phyloP scores from a whole-genome alignment of 2,888 invertebrate genomes.

The Caenorhabditis afra region DNA sequence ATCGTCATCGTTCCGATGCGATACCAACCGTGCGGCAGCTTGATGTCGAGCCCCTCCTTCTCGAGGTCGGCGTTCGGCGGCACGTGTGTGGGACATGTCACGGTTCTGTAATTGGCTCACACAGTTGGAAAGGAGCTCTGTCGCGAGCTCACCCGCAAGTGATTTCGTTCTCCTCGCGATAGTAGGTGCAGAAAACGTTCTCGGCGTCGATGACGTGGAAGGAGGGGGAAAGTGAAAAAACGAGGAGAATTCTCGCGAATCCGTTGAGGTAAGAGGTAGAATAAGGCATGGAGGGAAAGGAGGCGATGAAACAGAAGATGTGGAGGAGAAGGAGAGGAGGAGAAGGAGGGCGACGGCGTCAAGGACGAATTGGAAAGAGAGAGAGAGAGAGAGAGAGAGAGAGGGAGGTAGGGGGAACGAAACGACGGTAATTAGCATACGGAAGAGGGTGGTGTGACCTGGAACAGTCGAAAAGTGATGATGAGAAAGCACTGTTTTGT shows the following conservation, averaged over 20 bases:
- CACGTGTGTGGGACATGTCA: conserved; percentile 77
- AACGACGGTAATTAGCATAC: no score
- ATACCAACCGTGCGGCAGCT: conserved; percentile 79
- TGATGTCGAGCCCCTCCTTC: conserved; percentile 76
- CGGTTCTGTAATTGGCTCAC: conserved; percentile 68
- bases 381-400: no score
- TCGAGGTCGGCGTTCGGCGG: conserved; percentile 73
- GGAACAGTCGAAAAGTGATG: no score
- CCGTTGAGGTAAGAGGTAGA: not conserved
- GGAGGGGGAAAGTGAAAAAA: no score
- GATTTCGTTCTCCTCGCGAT: conserved; percentile 78
- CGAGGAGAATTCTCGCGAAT: no score
- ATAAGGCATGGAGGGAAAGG: not conserved
- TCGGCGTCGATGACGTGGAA: conserved; percentile 18
- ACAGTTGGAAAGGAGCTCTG: conserved; percentile 1
- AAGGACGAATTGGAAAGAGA: no score
- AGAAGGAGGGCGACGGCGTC: no score
- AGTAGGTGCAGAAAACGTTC: conserved; percentile 80
- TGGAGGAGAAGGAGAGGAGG: no score
- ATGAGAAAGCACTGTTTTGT: no score
- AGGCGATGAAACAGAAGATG: no score
- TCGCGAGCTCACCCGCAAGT: conserved; percentile 76
- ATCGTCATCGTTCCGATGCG: conserved; percentile 78
- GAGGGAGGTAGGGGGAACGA: no score
- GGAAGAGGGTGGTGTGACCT: no score